Conservation (phyloP, 2,797 vertebrate genomes). For the Hydrolagus colliei region DNA sequence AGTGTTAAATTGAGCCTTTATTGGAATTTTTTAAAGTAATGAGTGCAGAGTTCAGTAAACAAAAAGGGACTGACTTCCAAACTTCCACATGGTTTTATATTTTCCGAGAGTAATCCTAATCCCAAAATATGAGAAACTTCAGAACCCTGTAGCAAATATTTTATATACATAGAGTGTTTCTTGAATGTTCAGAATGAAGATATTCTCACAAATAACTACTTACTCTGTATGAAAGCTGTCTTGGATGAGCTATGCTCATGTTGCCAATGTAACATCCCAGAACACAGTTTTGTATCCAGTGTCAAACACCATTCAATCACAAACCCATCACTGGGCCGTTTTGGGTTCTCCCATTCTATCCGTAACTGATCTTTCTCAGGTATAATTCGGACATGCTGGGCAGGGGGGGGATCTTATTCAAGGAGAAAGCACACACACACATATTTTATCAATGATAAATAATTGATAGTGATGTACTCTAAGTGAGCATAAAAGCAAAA, state of each 20-base stretch:
- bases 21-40: too few species aligned
- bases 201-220: background rate
- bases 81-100: too few species aligned
- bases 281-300: slow-evolving; percentile 30
- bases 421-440: too few species aligned
- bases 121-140: too few species aligned
- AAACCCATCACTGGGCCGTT: slow-evolving; percentile 38
- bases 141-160: background rate
- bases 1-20: too few species aligned
- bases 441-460: too few species aligned
- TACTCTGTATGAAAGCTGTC: slow-evolving; percentile 49
- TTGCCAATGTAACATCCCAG: slow-evolving; percentile 47
- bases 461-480: too few species aligned
- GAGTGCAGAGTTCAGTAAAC: too few species aligned
- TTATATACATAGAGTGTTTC: slow-evolving; percentile 6
- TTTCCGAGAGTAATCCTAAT: too few species aligned
- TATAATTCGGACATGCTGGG: background rate
- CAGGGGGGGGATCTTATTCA: background rate
- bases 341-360: slow-evolving; percentile 46
- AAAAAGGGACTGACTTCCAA: too few species aligned
- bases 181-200: background rate
- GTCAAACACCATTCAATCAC: slow-evolving; percentile 58
- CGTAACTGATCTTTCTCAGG: slow-evolving; percentile 41
- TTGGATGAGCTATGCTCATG: slow-evolving; percentile 44
- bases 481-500: too few species aligned